These are phyloP conservation scores for Stegophylla sp. DNA, from an alignment of 2,888 invertebrate genomes.

Conservation along the genomic window DNA sequence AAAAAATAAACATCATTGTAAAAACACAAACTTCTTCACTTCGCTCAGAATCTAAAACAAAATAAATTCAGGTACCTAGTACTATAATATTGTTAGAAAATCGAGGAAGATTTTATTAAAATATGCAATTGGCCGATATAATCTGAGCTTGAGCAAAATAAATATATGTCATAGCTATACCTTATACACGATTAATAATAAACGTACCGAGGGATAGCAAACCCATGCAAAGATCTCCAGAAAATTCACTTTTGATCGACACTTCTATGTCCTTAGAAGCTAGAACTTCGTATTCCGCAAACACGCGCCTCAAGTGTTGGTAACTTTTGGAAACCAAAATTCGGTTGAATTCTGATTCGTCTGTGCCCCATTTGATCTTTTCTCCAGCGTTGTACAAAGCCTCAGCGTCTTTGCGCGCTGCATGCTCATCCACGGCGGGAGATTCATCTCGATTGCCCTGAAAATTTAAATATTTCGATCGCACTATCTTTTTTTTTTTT, in stretches of 20 bases:
- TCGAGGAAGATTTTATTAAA: too few species aligned
- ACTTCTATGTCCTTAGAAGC: slow-evolving; percentile 84
- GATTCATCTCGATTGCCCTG: slow-evolving; percentile 87
- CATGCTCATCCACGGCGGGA: slow-evolving; percentile 80
- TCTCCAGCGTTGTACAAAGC: slow-evolving; percentile 76
- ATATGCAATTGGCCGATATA: too few species aligned
- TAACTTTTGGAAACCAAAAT: slow-evolving; percentile 87
- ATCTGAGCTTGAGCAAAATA: too few species aligned
- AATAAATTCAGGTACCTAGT: too few species aligned
- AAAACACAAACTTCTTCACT: too few species aligned
- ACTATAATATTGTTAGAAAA: too few species aligned
- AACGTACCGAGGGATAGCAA: slow-evolving; percentile 83
- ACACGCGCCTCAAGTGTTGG: slow-evolving; percentile 84
- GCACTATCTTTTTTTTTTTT: too few species aligned
- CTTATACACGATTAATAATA: background rate
- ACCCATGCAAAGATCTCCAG: slow-evolving; percentile 84
- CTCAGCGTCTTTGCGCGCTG: slow-evolving; percentile 84
- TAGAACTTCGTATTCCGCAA: slow-evolving; percentile 82
- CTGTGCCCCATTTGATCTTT: slow-evolving; percentile 87
- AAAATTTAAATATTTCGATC: too few species aligned
- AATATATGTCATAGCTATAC: too few species aligned
- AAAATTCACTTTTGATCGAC: slow-evolving; percentile 86
- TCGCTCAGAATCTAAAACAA: background rate
- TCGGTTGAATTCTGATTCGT: slow-evolving; percentile 86
- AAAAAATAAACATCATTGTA: too few species aligned